Evolutionary conservation across 2,797 vertebrate genomes (phyloP).

Genomic region (Adrianichthys oophorus): DNA sequence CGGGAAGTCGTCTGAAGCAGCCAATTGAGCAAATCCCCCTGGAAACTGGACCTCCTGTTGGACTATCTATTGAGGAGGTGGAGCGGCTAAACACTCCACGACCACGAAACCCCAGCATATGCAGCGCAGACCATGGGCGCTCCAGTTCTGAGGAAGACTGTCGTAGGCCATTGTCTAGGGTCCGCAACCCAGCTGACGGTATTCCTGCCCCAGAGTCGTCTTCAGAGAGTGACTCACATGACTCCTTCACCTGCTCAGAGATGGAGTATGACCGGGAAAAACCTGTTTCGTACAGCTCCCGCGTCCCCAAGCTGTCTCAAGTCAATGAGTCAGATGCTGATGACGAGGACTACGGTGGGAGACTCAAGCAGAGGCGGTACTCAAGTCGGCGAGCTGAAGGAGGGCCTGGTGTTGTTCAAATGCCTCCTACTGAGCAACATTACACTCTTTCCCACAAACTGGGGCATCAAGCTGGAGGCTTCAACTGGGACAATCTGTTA

Average conservation of each 20-base stretch:
- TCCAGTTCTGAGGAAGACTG: constrained; percentile 97
- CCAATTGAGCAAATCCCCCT: constrained; percentile 90
- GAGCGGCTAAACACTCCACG: constrained; percentile 96
- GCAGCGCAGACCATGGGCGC: constrained; percentile 95
- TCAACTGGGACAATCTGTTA: constrained; percentile 98
- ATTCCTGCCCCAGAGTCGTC: constrained; percentile 95
- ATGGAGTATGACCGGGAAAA: constrained; percentile 98
- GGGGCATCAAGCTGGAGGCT: constrained; percentile 85
- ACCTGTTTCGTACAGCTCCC: constrained; percentile 86
- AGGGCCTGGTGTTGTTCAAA: constrained; percentile 79
- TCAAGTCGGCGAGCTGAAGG: constrained; percentile 91
- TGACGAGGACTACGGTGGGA: constrained; percentile 89
- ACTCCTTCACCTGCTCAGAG: constrained; percentile 98
- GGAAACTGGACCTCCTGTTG: constrained; percentile 90
- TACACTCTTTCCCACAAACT: constrained; percentile 85
- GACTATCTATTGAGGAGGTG: constrained; percentile 95
- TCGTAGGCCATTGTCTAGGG: constrained; percentile 89
- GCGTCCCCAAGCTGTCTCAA: constrained; percentile 94
- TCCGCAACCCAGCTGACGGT: constrained; percentile 93
- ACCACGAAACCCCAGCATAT: constrained; percentile 95
- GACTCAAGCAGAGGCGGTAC: constrained; percentile 89
- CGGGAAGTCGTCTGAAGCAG: constrained; percentile 93
- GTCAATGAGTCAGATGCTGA: constrained; percentile 97
- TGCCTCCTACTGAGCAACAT: constrained; percentile 73
- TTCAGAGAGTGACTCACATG: constrained; percentile 97